Evolutionary conservation across 2,113 vertebrate genomes (phyloP).

Genomic region (Acinonyx jubatus): DNA sequence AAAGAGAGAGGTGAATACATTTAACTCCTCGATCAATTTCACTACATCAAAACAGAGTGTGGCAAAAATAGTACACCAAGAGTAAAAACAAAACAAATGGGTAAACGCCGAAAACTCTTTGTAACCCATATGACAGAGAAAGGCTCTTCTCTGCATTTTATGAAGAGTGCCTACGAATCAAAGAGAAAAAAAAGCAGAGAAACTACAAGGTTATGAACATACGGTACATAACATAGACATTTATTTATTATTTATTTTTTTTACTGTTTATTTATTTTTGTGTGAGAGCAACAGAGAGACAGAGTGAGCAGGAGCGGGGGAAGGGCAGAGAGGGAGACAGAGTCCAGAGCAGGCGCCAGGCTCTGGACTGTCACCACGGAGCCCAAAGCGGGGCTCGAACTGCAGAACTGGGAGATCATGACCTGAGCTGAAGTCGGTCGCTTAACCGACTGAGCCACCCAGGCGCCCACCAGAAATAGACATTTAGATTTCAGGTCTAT

Average conservation of each 20-base stretch:
- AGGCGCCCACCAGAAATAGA: not conserved
- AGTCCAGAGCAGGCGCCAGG: too few species aligned
- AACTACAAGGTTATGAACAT: not conserved
- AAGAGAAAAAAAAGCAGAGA: not conserved
- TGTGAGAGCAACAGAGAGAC: too few species aligned
- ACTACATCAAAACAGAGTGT: not conserved
- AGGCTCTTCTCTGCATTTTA: not conserved
- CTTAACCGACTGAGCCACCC: too few species aligned
- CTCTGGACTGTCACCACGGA: too few species aligned
- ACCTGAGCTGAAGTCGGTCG: too few species aligned
- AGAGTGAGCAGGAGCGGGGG: too few species aligned
- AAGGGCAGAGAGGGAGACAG: too few species aligned
- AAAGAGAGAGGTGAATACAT: not conserved
- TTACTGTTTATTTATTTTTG: too few species aligned
- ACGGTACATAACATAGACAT: not conserved
- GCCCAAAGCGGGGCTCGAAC: too few species aligned
- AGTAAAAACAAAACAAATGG: not conserved
- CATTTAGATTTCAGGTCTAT: not conserved
- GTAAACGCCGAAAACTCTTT: not conserved
- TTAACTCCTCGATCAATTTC: not conserved
- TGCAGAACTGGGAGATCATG: too few species aligned
- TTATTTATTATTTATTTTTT: too few species aligned
- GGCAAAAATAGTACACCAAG: not conserved
- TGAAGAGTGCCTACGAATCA: not conserved
- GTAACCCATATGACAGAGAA: not conserved